A percentile compares a stretch with the other conserved stretches of the same genome.
Conservation (phyloP, 2,888 invertebrate species). For the Bimastos eiseni region DNA sequence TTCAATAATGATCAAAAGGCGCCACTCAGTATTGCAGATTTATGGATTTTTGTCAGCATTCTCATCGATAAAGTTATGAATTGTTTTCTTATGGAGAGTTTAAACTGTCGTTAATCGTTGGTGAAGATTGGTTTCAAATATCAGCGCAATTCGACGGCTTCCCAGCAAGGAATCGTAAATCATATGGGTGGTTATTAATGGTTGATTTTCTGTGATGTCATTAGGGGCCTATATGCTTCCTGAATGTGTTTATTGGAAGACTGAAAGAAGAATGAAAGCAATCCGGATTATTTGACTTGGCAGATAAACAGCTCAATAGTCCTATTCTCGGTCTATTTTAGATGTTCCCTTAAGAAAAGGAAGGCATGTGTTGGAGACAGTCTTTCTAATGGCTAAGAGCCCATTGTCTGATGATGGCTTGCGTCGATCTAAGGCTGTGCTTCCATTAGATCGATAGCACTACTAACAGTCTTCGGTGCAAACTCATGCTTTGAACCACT, state of each 20-base stretch:
- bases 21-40: background rate
- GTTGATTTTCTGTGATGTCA: background rate
- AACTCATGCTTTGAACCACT: background rate
- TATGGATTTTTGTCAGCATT: background rate
- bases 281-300: background rate
- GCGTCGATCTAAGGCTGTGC: background rate
- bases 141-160: background rate
- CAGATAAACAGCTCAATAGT: background rate
- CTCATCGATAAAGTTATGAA: background rate
- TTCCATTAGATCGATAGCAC: background rate
- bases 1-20: background rate
- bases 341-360: background rate
- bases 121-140: background rate
- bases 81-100: background rate
- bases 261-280: background rate
- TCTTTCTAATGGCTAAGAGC: background rate
- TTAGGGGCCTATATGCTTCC: background rate
- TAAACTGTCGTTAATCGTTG: background rate
- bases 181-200: no score
- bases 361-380: background rate
- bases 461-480: background rate
- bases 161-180: no score
- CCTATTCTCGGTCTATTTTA: background rate
- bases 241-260: background rate
- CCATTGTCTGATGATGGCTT: background rate